Base-by-base conservation (phyloP, 1,140 invertebrate genomes). In the Drosophila prosaltans region DNA sequence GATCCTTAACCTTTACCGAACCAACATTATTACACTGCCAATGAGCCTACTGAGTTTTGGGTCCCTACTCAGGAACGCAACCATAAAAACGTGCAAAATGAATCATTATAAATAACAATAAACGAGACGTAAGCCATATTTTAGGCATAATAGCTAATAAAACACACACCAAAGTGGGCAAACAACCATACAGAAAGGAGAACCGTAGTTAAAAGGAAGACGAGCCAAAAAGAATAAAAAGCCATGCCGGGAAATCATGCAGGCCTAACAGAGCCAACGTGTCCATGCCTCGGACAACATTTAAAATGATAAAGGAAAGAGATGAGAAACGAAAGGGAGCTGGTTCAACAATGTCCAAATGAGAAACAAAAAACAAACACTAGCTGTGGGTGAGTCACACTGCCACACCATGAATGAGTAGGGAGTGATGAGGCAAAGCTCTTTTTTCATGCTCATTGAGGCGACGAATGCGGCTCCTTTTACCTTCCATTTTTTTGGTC, bases 61-160 rank as follows among this genome's bases (percentile, higher is more conserved):
- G 60, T 65, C 74, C 81, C 78, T 71, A 68, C 45, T 74, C 73
- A 39, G 36, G 36, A 74, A 58, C 67, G 16, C 78, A 85, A 72
- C 82, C 82, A 86, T 85, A 86, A 85, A 86, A 86, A 84, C 69
- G 81, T 81, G 82, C 75, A 81, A 85, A 85, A 85, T 82, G 82
- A 81, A 85, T 81, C 82, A 86, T 86, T 86, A 85, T 85, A 85
- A 85, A 85, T 85, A 85, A 85, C 82, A 85, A 85, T 85, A 85
- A 85, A 86, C 78, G 78, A 80, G 74, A 85, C 82, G 82, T 85
- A 86, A 74, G 82, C 83, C 82, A 86, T 86, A 86, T 88, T 86
- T 86, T 77, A 86, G 64, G 58, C 82, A 86, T 86, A 88, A 86
- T 86, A 86, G 82, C 83, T 82, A 86, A 86, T 86, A 86, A 86